Evolutionary conservation across 2,113 vertebrate species (phyloP), one percentile per base, ranked within the genome.

Genomic region (Arvicanthis niloticus): DNA sequence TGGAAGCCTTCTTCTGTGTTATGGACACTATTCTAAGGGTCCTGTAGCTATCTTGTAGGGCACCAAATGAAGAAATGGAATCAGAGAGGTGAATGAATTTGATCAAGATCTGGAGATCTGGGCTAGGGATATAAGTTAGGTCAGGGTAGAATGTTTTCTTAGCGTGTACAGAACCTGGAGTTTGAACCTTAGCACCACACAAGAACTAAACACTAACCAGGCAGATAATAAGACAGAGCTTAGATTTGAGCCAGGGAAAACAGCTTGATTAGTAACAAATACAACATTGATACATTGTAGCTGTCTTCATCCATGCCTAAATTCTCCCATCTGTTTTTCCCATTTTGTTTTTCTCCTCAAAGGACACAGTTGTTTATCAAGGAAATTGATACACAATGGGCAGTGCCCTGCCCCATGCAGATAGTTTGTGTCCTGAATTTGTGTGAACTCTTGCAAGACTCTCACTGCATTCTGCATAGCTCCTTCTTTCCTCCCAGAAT

Each of bases 231-330:
- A 93, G 62, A 90, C 7, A 68, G 3, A 93, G 34, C 56, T 53
- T 29, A 11, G 22, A 40, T 9, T 3, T 34, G 40, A 73, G 68
- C 8, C 24, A 11, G 24, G 62, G 88, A 48, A 78, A 42, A 13
- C 24, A 24, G 17, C 21, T 13, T 21, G 77, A 34, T 3, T 3
- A 7, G 10, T 16, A 40, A 37, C 31, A 58, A 16, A 31, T 3
- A 2, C 22, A 3, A 17, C 15, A 5, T 0, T 2, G 0, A 31
- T 1, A 11, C 6, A 2, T 17, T 1, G 7, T 0, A 7, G 17
- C 1, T 42, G 34, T 53, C 45, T 48, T 53, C 72, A 37, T 45
- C 26, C 8, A 7, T 13, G 31, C 29, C 34, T 68, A 16, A 12
- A 13, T 31, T 80, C 75, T 34, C 45, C 26, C 62, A 40, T 17